Evolutionary conservation across 2,888 invertebrate species (phyloP).

Genomic region (Glyphotaelius pellucidus): DNA sequence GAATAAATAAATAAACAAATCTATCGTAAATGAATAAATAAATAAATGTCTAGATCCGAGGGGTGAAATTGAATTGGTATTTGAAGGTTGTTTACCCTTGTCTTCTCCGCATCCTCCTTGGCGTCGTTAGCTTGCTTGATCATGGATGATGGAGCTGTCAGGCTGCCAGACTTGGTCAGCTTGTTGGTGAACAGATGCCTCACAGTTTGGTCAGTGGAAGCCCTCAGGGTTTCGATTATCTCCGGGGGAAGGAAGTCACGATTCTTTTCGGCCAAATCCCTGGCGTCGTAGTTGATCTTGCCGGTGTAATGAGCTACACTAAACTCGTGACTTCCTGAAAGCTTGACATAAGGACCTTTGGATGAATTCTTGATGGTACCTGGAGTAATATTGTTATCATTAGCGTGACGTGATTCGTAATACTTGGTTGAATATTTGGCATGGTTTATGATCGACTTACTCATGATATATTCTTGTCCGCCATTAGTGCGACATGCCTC

Average conservation of each 20-base stretch:
- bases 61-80: not conserved
- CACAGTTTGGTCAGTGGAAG: conserved; percentile 83
- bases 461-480: conserved; percentile 84
- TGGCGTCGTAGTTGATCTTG: conserved; percentile 89
- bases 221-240: conserved; percentile 90
- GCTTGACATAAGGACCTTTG: conserved; percentile 77
- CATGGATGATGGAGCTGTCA: conserved; percentile 74
- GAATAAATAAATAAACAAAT: no score
- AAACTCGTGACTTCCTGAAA: conserved; percentile 83
- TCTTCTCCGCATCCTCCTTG: conserved; percentile 70
- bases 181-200: conserved; percentile 90
- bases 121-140: conserved; percentile 72
- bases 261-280: conserved; percentile 92
- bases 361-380: conserved; percentile 78
- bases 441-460: conserved; percentile 72
- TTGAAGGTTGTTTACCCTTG: conserved; percentile 72
- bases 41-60: no score
- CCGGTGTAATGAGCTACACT: conserved; percentile 94
- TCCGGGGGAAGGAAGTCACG: conserved; percentile 94
- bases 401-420: conserved; percentile 40
- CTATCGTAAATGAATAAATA: no score
- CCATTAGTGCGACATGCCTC: conserved; percentile 88
- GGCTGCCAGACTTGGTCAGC: conserved; percentile 90
- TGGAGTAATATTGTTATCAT: conserved; percentile 67
- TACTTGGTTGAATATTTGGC: not conserved